phyloP scores from a whole-genome alignment of 2,113 vertebrate genomes.

The Prionailurus bengalensis region DNA sequence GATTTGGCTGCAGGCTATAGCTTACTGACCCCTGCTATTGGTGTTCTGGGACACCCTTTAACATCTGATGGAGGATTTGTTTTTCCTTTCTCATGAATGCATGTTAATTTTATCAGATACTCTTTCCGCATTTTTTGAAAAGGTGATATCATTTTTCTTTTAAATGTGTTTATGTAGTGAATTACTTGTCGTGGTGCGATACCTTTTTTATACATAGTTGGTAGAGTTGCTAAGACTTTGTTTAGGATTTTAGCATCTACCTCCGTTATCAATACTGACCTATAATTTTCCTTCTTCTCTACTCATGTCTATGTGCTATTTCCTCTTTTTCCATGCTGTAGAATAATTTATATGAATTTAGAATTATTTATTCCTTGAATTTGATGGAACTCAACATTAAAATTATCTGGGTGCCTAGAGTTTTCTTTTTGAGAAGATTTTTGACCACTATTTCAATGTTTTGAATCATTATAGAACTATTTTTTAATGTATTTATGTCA shows the following conservation, averaged over 20 bases:
- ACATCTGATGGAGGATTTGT: not conserved
- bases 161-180: not conserved
- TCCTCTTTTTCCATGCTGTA: not conserved
- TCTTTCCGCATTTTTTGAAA: slow-evolving; percentile 55
- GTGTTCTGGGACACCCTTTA: slow-evolving; percentile 12
- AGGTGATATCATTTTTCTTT: not conserved
- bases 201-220: not conserved
- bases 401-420: not conserved
- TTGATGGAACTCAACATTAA: not conserved
- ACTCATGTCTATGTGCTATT: not conserved
- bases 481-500: not conserved
- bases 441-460: slow-evolving; percentile 3
- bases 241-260: not conserved
- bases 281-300: not conserved
- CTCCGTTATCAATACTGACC: not conserved
- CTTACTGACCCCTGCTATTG: not conserved
- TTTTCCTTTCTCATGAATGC: not conserved
- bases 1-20: not conserved
- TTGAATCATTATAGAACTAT: not conserved
- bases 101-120: slow-evolving; percentile 42
- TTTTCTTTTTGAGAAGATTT: slow-evolving; percentile 50
- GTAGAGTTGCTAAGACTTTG: not conserved
- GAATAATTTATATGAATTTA: slow-evolving; percentile 9
- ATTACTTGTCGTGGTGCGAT: not conserved
- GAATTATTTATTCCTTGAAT: slow-evolving; percentile 19